These are phyloP conservation scores for Meghimatium bilineatum DNA, from an alignment of 2,888 invertebrate species.

Conservation along the genomic window DNA sequence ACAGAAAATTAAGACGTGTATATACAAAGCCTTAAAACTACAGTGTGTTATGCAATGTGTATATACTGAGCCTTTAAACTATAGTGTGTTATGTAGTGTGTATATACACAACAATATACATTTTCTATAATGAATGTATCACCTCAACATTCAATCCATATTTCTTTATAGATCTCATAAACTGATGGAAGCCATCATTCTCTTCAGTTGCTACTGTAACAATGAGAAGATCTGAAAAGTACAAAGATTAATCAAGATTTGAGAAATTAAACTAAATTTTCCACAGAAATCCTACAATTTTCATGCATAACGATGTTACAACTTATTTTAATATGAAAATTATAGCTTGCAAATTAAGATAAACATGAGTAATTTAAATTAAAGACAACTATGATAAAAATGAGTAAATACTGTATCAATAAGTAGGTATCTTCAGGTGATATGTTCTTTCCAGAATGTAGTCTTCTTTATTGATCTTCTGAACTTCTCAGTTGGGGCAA, in stretches of 20 bases:
- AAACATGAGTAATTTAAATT: no score
- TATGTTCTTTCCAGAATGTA: no score
- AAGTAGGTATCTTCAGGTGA: no score
- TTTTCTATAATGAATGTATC: not conserved
- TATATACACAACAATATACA: no score
- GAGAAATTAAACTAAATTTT: not conserved
- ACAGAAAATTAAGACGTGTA: not conserved
- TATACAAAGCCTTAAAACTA: not conserved
- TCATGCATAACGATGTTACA: no score
- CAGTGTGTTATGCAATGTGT: not conserved
- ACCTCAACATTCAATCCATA: slow-evolving; percentile 79
- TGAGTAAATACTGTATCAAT: no score
- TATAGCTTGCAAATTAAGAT: not conserved
- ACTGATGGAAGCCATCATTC: slow-evolving; percentile 94
- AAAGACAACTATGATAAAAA: no score
- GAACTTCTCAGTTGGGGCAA: no score
- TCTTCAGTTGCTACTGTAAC: slow-evolving; percentile 94
- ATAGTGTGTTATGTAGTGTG: not conserved
- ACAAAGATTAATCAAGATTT: not conserved
- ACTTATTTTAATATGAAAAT: not conserved
- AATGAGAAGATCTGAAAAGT: slow-evolving; percentile 81
- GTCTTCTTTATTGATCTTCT: no score
- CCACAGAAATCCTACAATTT: no score
- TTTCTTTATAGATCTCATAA: slow-evolving; percentile 85
- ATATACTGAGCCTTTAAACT: no score